Evolutionary conservation across 2,888 invertebrate genomes (phyloP).

Genomic region (Nomada goodeniana): DNA sequence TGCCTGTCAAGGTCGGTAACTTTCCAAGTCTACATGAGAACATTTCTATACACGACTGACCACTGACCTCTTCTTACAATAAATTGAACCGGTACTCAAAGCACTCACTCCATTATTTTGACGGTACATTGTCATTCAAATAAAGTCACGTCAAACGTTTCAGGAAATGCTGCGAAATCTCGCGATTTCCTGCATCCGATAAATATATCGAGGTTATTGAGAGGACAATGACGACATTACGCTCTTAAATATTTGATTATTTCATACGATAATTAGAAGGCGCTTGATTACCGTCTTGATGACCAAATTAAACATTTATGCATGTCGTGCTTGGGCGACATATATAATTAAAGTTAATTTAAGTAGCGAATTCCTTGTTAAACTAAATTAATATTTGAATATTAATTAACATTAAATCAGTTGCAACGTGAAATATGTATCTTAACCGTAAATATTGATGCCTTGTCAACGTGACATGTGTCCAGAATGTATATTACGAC

Average conservation of each 20-base stretch:
- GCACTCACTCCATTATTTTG: conserved; percentile 27
- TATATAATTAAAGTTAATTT: too few relatives aligned
- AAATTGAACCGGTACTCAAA: conserved; percentile 37
- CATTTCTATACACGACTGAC: conserved; percentile 61
- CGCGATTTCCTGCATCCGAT: conserved; percentile 7
- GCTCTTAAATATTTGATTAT: background rate
- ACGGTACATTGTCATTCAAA: conserved; percentile 47
- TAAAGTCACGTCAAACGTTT: conserved; percentile 23
- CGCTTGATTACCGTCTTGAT: too few relatives aligned
- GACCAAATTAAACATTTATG: too few relatives aligned
- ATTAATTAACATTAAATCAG: background rate
- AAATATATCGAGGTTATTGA: conserved; percentile 1
- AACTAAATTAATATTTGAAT: background rate
- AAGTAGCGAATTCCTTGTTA: too few relatives aligned
- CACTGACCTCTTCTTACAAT: conserved; percentile 54
- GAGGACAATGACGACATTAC: too few relatives aligned
- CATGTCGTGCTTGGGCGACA: too few relatives aligned
- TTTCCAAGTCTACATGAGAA: conserved; percentile 69
- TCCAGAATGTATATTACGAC: background rate
- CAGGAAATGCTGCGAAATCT: conserved; percentile 26
- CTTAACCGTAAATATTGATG: background rate
- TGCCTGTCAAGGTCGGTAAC: conserved; percentile 79
- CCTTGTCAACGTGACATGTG: background rate
- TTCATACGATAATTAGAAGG: too few relatives aligned
- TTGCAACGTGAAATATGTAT: background rate